Base-by-base conservation (phyloP, 2,113 vertebrate species). In the Calonectris borealis region DNA sequence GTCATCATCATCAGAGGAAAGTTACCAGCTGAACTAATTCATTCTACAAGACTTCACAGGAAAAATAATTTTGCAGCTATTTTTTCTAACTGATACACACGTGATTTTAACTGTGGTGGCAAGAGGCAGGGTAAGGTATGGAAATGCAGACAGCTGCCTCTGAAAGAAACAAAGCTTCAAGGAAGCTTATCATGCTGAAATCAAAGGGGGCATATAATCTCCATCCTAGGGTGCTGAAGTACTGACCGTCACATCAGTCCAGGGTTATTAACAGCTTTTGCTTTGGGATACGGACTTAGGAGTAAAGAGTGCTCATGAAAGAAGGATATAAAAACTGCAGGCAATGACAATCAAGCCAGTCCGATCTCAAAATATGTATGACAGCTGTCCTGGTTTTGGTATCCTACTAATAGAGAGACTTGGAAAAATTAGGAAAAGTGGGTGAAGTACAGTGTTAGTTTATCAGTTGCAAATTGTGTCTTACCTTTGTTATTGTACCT, bases 101-200 rank as follows among this genome's bases (percentile, higher is more conserved):
- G 46, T 54, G 81, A 55, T 92, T 82, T 75, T 68, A 89, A 72
- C 60, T 77, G 40, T 83, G 58, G 36, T 89, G 57, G 78, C 49
- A 64, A 93, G 75, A 93, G 60, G 42, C 64, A 86, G 55, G 26
- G 25, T 71, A 49, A 72, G 90, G 84, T 85, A 93, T 76, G 84
- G 84, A 97, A 96, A 96, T 85, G 61, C 61, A 87, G 79, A 34
- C 92, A 93, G 95, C 81, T 91, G 87, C 90, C 31, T 93, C 77
- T 57, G 57, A 91, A 96, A 81, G 93, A 96, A 93, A 94, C 81
- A 87, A 94, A 94, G 84, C 87, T 93, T 89, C 62, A 61, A 79
- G 94, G 90, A 94, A 95, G 73, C 84, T 96, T 94, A 87, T 86
- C n/a, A 25, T 76, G 81, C 69, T 96, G 86, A 79, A 96, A 86